A percentile compares a stretch with the other conserved stretches of the same genome.
Conservation (phyloP, 2,113 vertebrate species). For the Menura novaehollandiae region DNA sequence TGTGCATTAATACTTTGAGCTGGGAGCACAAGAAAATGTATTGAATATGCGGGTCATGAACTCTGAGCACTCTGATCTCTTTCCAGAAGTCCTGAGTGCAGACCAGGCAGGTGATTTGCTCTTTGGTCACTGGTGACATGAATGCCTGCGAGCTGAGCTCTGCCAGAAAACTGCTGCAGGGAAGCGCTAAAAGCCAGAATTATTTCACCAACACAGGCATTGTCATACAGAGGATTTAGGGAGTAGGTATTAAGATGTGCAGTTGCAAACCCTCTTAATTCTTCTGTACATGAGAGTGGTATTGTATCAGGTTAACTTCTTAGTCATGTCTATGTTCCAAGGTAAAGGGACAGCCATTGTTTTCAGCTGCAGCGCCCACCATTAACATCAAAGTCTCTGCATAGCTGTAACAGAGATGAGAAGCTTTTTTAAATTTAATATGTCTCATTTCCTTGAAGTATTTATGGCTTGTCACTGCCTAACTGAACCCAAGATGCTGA, state of each 20-base stretch:
- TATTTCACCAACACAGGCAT: not conserved
- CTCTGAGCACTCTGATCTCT: not conserved
- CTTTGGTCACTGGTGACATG: not conserved
- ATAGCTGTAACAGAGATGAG: not conserved
- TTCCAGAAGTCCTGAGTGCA: not conserved
- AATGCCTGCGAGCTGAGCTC: not conserved
- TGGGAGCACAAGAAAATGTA: not conserved
- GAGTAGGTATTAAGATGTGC: not conserved
- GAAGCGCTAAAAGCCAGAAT: not conserved
- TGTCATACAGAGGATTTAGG: not conserved
- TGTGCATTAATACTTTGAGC: not conserved
- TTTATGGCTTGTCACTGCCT: slow-evolving; percentile 2
- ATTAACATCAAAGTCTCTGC: not conserved
- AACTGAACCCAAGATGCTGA: not conserved
- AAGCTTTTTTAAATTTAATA: not conserved
- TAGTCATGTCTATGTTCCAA: not conserved
- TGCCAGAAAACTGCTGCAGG: not conserved
- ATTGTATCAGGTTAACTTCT: not conserved
- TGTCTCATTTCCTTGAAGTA: slow-evolving; percentile 3
- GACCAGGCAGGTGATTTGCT: not conserved
- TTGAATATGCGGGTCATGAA: not conserved
- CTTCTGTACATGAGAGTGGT: not conserved
- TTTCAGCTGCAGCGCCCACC: not conserved
- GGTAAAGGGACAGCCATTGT: not conserved
- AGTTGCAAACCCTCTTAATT: not conserved